Evolutionary conservation across 1,140 invertebrate genomes (phyloP).

Genomic region (Neodiprion fabricii): DNA sequence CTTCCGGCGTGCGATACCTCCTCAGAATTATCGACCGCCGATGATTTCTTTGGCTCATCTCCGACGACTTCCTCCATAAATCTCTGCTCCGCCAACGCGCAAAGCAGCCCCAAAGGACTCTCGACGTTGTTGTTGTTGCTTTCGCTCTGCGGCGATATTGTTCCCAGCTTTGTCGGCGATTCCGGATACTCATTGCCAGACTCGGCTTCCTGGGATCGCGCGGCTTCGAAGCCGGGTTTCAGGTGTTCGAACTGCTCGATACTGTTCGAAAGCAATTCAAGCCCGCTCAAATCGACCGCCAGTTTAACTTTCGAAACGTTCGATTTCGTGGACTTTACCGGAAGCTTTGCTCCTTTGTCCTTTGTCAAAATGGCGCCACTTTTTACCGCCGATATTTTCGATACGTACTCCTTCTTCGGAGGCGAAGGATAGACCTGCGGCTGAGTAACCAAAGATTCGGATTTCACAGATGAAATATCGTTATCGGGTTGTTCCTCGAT

Average conservation of each 20-base stretch:
- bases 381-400: neutral
- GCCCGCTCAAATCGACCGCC: conserved; percentile 75
- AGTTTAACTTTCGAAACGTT: conserved; percentile 39
- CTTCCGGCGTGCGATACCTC: conserved; percentile 40
- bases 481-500: neutral
- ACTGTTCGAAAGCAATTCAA: conserved; percentile 82
- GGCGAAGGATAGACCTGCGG: no score
- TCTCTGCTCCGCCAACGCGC: conserved; percentile 84
- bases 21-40: conserved; percentile 37
- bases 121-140: conserved; percentile 64
- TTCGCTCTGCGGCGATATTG: conserved; percentile 39
- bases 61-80: conserved; percentile 75
- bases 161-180: conserved; percentile 36
- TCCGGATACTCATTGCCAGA: conserved; percentile 24
- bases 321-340: neutral
- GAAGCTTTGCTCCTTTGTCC: neutral
- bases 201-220: neutral
- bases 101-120: conserved; percentile 78
- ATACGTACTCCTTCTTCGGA: neutral
- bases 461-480: neutral
- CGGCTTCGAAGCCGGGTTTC: conserved; percentile 37
- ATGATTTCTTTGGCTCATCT: conserved; percentile 35
- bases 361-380: neutral
- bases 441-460: neutral
- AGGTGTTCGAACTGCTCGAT: conserved; percentile 73